Conservation (phyloP, 2,888 invertebrate genomes). For the Trissonchulus sp. region DNA sequence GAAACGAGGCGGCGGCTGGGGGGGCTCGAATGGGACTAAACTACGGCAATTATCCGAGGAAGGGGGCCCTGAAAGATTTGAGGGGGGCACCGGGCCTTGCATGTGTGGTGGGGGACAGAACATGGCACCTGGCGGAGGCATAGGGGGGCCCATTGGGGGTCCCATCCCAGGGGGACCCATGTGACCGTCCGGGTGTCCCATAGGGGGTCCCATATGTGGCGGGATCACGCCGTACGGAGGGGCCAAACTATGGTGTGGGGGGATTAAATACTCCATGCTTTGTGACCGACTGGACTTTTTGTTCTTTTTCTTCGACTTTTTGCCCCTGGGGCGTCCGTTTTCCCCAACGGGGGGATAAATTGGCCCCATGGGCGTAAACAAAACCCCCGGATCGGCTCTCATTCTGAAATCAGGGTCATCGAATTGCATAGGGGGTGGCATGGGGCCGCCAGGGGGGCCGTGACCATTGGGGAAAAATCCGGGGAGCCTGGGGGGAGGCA, state of each 20-base stretch:
- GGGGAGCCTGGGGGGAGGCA: background rate
- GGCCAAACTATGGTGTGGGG: background rate
- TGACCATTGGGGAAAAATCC: too few relatives aligned
- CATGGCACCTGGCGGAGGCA: too few relatives aligned
- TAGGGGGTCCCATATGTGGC: background rate
- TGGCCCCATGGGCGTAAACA: conserved; percentile 5
- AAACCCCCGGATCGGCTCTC: background rate
- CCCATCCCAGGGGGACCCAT: background rate
- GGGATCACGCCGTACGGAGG: background rate
- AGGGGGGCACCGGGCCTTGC: background rate
- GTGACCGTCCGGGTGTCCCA: background rate
- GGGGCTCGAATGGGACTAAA: background rate
- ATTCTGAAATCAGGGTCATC: background rate
- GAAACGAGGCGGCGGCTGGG: background rate
- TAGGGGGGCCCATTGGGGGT: conserved; percentile 1
- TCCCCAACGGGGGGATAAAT: background rate
- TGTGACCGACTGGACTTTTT: conserved; percentile 10
- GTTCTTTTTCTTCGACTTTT: background rate
- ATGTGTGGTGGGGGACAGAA: background rate
- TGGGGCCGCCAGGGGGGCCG: background rate
- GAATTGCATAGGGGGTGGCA: background rate
- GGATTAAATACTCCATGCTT: background rate
- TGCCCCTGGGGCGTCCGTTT: background rate
- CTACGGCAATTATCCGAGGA: background rate
- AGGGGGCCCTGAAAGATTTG: background rate